phyloP scores from a whole-genome alignment of 2,797 vertebrate species.

The Lemur catta region DNA sequence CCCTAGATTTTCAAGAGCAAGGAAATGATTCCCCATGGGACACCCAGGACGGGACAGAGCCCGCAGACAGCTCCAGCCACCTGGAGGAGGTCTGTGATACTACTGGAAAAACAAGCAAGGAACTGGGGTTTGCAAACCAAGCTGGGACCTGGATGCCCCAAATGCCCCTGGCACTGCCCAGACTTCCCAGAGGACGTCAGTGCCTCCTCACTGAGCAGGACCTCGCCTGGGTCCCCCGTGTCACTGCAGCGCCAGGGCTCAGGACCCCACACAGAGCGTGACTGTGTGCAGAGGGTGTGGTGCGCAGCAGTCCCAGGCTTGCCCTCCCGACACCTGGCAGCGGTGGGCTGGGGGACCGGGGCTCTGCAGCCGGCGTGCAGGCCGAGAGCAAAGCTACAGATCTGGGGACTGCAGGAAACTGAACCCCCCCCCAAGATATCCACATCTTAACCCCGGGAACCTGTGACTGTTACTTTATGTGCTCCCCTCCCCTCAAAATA shows the following conservation, averaged over 20 bases:
- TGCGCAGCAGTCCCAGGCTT: too few relatives aligned
- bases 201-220: not conserved
- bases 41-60: not conserved
- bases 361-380: not conserved
- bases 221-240: not conserved
- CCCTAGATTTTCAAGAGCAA: not conserved
- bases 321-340: not conserved
- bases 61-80: not conserved
- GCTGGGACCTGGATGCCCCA: accelerated
- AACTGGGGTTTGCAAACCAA: accelerated
- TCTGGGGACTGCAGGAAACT: not conserved
- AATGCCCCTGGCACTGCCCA: accelerated
- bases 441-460: not conserved
- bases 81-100: accelerated
- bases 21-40: not conserved
- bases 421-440: not conserved
- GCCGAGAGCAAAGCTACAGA: not conserved
- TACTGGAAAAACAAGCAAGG: not conserved
- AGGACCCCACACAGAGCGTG: accelerated
- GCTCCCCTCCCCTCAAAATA: not conserved
- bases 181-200: not conserved
- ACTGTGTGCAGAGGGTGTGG: accelerated
- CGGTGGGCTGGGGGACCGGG: not conserved
- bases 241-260: not conserved
- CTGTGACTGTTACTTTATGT: accelerated